Conservation (phyloP, 2,888 invertebrate genomes). For the Drosophila affinis region DNA sequence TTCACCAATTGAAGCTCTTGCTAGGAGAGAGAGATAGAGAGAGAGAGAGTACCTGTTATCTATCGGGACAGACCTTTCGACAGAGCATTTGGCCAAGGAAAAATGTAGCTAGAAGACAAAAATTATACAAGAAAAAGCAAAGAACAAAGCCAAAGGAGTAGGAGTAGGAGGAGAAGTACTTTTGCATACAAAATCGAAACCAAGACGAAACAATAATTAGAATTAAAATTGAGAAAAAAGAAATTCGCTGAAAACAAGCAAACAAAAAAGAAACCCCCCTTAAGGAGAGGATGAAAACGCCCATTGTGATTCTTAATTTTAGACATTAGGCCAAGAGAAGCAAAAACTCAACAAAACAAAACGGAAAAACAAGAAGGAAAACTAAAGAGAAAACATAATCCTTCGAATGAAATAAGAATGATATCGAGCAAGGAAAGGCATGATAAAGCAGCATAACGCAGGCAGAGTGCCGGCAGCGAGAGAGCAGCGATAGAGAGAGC, state of each 20-base stretch:
- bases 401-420: background rate
- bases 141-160: slow-evolving; percentile 23
- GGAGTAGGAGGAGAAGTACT: slow-evolving; percentile 7
- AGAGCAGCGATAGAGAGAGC: no score
- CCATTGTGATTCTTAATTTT: slow-evolving; percentile 84
- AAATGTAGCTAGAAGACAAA: slow-evolving; percentile 63
- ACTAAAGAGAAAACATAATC: background rate
- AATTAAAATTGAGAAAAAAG: slow-evolving; percentile 66
- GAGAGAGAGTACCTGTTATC: background rate
- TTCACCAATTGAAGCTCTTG: background rate
- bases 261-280: slow-evolving; percentile 4
- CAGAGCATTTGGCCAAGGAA: slow-evolving; percentile 62
- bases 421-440: background rate
- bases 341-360: slow-evolving; percentile 32
- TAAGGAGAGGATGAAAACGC: slow-evolving; percentile 47
- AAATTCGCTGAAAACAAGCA: slow-evolving; percentile 22
- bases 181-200: slow-evolving; percentile 31
- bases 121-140: slow-evolving; percentile 29
- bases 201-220: slow-evolving; percentile 72
- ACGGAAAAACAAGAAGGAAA: slow-evolving; percentile 5
- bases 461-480: background rate
- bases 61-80: slow-evolving; percentile 18
- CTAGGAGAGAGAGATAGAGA: background rate
- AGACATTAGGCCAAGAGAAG: slow-evolving; percentile 61
- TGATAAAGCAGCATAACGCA: background rate